Evolutionary conservation across 2,797 vertebrate species (phyloP).

Genomic region (Schizopygopsis malacanthus): DNA sequence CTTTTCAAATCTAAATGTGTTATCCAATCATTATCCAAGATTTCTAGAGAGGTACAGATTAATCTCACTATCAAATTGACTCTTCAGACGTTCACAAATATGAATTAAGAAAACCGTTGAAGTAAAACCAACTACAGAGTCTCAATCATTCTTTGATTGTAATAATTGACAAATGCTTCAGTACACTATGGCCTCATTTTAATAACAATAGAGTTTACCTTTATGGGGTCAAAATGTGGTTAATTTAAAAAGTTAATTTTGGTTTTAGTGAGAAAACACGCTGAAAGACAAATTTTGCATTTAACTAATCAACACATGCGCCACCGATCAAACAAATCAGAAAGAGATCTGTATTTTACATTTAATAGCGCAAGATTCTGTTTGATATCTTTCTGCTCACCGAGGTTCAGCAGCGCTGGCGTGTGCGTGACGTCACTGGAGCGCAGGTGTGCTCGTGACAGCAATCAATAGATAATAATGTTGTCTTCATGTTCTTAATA

Average conservation of each 20-base stretch:
- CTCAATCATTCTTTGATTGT: not conserved
- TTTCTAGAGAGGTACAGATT: not conserved
- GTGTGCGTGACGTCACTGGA: slow-evolving; percentile 20
- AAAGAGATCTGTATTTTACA: not conserved
- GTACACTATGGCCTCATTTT: not conserved
- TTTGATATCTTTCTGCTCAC: slow-evolving; percentile 1
- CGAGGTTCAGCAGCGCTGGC: not conserved
- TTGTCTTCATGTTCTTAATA: too few species aligned
- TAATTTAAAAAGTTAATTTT: not conserved
- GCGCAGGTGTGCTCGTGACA: not conserved
- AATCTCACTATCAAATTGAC: not conserved
- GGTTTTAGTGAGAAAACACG: not conserved
- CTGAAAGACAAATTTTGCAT: not conserved
- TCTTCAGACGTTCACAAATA: not conserved
- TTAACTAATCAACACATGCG: not conserved
- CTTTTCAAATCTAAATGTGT: too few species aligned
- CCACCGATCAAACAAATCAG: not conserved
- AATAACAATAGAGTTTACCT: not conserved
- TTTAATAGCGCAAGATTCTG: not conserved
- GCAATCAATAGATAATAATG: not conserved
- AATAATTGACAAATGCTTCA: not conserved
- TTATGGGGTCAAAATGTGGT: not conserved
- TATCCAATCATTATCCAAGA: too few species aligned
- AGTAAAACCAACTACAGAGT: not conserved
- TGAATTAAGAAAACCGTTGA: not conserved